A percentile compares a stretch with the other conserved stretches of the same genome.
Evolutionary conservation across 92 coral and sea anemone genomes (phyloP).

Genomic region (Heteractis magnifica): DNA sequence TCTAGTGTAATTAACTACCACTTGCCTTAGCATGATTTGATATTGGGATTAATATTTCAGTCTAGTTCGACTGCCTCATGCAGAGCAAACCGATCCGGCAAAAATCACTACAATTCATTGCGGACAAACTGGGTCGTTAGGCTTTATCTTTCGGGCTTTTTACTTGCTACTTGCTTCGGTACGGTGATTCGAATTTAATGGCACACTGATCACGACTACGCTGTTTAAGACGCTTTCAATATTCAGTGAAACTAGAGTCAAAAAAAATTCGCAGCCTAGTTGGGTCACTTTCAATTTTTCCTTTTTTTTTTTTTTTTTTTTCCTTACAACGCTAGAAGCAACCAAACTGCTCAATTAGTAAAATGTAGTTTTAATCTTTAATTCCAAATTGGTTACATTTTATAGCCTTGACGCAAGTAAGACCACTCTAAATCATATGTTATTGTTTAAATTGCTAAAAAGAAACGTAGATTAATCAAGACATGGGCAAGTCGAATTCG

Average conservation of each 20-base stretch:
- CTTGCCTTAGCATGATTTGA: conserved; percentile 1
- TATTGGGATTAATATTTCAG: not conserved
- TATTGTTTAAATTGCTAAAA: no score
- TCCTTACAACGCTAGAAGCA: not conserved
- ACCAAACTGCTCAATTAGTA: not conserved
- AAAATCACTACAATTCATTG: not conserved
- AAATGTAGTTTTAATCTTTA: not conserved
- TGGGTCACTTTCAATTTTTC: no score
- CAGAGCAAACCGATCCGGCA: not conserved
- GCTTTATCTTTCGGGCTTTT: not conserved
- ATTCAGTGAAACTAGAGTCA: no score
- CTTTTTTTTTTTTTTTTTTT: no score
- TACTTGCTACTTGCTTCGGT: not conserved
- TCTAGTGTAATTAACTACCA: not conserved
- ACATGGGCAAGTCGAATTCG: no score
- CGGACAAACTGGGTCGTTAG: conserved; percentile 2
- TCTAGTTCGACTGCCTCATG: conserved; percentile 2
- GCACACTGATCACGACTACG: no score
- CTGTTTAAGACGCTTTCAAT: no score
- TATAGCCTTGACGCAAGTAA: not conserved
- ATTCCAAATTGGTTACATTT: conserved; percentile 2
- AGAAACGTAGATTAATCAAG: no score
- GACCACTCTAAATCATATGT: not conserved
- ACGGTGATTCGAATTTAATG: no score
- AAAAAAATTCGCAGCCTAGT: no score